phyloP scores from a whole-genome alignment of 2,113 vertebrate species.

The Sterna hirundo region DNA sequence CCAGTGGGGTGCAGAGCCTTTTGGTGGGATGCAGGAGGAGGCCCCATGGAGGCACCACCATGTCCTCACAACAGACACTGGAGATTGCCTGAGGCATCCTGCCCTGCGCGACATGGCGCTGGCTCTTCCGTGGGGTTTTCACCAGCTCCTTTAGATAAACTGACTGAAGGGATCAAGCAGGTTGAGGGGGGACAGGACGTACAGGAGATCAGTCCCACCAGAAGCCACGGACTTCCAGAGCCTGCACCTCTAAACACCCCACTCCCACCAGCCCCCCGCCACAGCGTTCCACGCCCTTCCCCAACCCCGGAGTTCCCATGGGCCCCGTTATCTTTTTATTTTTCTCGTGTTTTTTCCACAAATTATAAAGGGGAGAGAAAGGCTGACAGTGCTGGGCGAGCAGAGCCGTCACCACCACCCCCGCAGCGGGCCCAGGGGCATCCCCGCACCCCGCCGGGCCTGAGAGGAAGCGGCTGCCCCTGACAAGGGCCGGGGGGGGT shows the following conservation, averaged over 20 bases:
- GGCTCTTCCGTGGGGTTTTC: not conserved
- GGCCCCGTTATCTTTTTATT: not conserved
- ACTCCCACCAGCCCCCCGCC: not conserved
- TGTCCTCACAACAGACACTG: fast-evolving
- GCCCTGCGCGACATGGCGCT: fast-evolving
- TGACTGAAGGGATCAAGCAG: not conserved
- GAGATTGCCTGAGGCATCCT: fast-evolving
- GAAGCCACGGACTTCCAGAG: not conserved
- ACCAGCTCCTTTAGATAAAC: not conserved
- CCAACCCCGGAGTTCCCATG: not conserved
- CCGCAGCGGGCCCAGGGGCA: not conserved
- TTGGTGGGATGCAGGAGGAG: fast-evolving
- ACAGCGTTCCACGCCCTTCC: not conserved
- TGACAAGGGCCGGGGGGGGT: too few species aligned
- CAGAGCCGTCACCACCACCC: not conserved
- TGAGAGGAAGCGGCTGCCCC: not conserved
- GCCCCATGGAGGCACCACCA: fast-evolving
- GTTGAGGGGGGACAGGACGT: fast-evolving
- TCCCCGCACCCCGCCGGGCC: not conserved
- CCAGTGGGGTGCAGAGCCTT: not conserved
- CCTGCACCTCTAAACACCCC: not conserved
- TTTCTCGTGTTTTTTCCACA: not conserved
- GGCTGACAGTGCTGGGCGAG: not conserved
- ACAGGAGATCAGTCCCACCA: not conserved
- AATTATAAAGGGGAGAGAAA: not conserved